These are phyloP conservation scores for Scaptomyza graminum DNA, from an alignment of 1,140 invertebrate species.

Conservation along the genomic window DNA sequence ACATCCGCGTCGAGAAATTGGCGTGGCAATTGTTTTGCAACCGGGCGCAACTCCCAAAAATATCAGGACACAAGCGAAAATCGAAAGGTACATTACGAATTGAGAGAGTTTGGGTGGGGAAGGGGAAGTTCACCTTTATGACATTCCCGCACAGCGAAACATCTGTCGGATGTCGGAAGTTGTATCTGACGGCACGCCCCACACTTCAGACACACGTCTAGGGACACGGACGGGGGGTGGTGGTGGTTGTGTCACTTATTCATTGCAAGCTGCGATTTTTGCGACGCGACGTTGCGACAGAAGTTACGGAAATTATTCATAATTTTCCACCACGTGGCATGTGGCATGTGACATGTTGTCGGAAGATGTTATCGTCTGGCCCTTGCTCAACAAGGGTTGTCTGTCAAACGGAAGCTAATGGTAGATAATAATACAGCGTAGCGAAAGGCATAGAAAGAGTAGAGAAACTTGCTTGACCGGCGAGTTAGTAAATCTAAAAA, in stretches of 20 bases:
- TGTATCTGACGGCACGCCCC: slow-evolving; percentile 80
- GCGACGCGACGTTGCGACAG: slow-evolving; percentile 40
- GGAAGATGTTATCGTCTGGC: slow-evolving; percentile 36
- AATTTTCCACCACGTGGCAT: slow-evolving; percentile 70
- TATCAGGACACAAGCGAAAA: not conserved
- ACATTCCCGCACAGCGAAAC: slow-evolving; percentile 58
- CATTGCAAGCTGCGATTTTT: slow-evolving; percentile 67
- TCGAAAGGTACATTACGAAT: not conserved
- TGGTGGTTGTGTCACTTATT: slow-evolving; percentile 48
- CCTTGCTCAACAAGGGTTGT: slow-evolving; percentile 53
- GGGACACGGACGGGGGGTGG: slow-evolving; percentile 19
- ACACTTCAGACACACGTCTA: slow-evolving; percentile 40
- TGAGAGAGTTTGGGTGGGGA: not conserved
- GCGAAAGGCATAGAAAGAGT: not conserved
- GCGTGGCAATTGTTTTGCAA: slow-evolving; percentile 72
- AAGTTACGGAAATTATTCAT: slow-evolving; percentile 83
- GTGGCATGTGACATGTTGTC: slow-evolving; percentile 58
- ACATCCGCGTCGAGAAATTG: slow-evolving; percentile 68
- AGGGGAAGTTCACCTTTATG: not conserved
- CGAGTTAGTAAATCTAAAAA: slow-evolving; percentile 13
- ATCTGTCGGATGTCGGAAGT: slow-evolving; percentile 82
- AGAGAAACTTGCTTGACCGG: slow-evolving; percentile 26
- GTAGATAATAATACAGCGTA: not conserved
- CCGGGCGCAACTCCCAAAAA: slow-evolving; percentile 57
- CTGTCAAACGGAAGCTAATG: slow-evolving; percentile 49